Percentiles rank a stretch among this genome's conserved stretches.
Evolutionary conservation across 2,113 vertebrate genomes (phyloP).

Genomic region (Sinocyclocheilus grahami): DNA sequence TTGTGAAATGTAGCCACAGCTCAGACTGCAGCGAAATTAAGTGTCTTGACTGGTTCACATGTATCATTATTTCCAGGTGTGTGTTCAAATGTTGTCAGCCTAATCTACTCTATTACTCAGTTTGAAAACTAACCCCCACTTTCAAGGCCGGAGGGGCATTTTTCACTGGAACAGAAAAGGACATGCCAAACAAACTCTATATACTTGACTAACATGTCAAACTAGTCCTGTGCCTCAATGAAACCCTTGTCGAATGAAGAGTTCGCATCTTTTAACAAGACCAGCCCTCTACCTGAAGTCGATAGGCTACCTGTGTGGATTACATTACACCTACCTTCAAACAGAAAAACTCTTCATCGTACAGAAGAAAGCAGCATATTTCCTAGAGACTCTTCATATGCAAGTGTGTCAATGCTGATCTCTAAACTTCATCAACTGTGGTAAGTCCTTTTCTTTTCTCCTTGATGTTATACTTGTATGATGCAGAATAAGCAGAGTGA

Average conservation of each 20-base stretch:
- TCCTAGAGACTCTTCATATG: neutral
- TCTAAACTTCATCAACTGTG: neutral
- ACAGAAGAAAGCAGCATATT: neutral
- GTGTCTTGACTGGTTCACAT: neutral
- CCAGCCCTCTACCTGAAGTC: neutral
- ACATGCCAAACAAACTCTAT: neutral
- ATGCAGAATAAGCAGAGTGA: neutral
- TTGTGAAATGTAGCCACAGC: neutral
- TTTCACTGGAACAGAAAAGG: neutral
- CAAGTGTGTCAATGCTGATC: neutral
- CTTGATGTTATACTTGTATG: neutral
- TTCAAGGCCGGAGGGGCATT: neutral
- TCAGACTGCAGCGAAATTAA: neutral
- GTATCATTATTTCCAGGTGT: neutral
- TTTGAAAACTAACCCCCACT: neutral
- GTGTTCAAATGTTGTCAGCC: neutral
- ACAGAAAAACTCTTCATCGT: neutral
- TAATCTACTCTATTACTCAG: neutral
- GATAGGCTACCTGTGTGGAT: neutral
- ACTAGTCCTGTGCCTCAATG: neutral
- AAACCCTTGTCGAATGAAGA: neutral
- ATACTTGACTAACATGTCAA: slow-evolving; percentile 16
- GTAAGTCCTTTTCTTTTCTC: neutral
- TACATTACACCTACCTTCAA: neutral
- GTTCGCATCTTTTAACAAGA: neutral